Evolutionary conservation across 2,888 invertebrate species (phyloP), one percentile per base, ranked within the genome.

Genomic region (Leucoma salicis): DNA sequence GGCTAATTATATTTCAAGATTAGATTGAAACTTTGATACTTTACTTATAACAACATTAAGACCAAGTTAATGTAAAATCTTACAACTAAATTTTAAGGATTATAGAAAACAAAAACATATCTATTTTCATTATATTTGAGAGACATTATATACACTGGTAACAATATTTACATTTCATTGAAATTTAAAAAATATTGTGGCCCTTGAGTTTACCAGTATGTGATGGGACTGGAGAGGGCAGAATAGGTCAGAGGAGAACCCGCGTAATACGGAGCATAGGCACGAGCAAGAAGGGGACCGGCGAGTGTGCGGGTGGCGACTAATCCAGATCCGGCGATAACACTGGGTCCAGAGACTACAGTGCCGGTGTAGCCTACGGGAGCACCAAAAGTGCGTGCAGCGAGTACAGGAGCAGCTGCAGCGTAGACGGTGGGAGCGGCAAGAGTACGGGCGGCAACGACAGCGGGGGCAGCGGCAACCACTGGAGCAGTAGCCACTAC

Each of bases 151-250:
- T 7, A 18, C 18, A 18, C 4, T 18, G 67, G 44, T 44, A 62
- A 64, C 53, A 72, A 70, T 68, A 74, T 79, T 78, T 76, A 72
- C 72, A 72, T 71, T 70, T 70, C 63, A 45, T 57, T 66, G 48
- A 57, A 53, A 60, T 47, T 64, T 53, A 2, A 67, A 27, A 5
- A 6, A 1, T 21, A 21, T 3, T 21, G 1, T 8, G 21, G 21
- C 6, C 6, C 8, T 21, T 40, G 39, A 42, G 35, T 62, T 74
- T 76, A 82, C 81, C 81, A 82, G 69, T 78, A 74, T 31, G 83
- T 79, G 49, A 80, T 69, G 13, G 86, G 75, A 57, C 86, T 82
- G 49, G 77, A 74, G 38, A 69, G 44, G 16, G 72, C 73, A 37
- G 72, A 63, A 6, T 49, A 70, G 67, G 24, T 55, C 53, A 14